Evolutionary conservation across 2,888 invertebrate species (phyloP).

Genomic region (Cancer borealis): DNA sequence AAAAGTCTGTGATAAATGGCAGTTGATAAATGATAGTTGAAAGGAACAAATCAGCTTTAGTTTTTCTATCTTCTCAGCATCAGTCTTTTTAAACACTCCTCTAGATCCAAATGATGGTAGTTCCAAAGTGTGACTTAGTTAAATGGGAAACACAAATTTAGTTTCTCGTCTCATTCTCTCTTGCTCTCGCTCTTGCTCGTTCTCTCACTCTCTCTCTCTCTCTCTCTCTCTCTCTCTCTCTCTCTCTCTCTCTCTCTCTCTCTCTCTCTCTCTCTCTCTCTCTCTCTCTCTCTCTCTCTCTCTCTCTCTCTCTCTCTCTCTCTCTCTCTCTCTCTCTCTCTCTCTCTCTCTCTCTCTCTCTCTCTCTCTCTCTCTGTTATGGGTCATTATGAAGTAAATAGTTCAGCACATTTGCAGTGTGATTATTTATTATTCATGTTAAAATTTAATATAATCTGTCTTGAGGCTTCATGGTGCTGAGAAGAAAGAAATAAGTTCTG

Average conservation of each 20-base stretch:
- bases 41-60: slow-evolving; percentile 2
- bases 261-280: not conserved
- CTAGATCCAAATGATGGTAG: not conserved
- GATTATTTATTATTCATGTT: not conserved
- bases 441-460: not conserved
- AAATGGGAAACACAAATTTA: not conserved
- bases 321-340: not conserved
- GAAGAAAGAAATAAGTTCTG: not conserved
- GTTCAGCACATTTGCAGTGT: not conserved
- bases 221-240: slow-evolving; percentile 7
- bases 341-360: not conserved
- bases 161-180: not conserved
- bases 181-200: not conserved
- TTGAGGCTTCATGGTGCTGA: not conserved
- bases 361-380: not conserved
- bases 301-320: not conserved
- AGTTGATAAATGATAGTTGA: not conserved
- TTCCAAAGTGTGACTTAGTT: not conserved
- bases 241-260: slow-evolving; percentile 37
- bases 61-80: not conserved
- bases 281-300: not conserved
- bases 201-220: not conserved
- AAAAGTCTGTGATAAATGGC: slow-evolving; percentile 17
- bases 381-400: not conserved
- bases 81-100: not conserved